These are phyloP conservation scores for Anarhynchus alexandrinus DNA, from an alignment of 2,113 vertebrate species.

Conservation along the genomic window DNA sequence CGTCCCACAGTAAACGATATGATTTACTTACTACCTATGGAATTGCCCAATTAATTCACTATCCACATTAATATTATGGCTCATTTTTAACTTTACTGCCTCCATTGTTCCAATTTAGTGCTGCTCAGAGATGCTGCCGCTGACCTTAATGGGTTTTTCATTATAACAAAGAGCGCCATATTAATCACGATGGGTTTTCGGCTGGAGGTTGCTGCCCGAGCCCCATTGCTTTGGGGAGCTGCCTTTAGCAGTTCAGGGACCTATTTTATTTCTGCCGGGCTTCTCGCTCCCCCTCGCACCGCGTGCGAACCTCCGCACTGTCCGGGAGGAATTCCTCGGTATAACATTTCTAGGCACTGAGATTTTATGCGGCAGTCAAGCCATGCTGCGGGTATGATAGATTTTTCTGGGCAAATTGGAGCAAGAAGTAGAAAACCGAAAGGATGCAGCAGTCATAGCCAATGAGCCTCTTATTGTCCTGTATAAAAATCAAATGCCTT, in stretches of 20 bases:
- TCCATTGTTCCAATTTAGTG: conserved; percentile 62
- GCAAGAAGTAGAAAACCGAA: conserved; percentile 7
- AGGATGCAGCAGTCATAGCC: conserved; percentile 14
- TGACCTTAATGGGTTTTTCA: conserved; percentile 66
- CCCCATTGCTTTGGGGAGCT: not conserved
- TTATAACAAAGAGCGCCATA: conserved; percentile 43
- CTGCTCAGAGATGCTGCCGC: conserved; percentile 55
- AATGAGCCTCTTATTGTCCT: conserved; percentile 64
- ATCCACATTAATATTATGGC: conserved; percentile 63
- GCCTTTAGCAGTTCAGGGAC: not conserved
- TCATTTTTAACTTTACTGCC: conserved; percentile 68
- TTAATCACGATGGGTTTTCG: conserved; percentile 41
- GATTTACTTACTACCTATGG: conserved; percentile 58
- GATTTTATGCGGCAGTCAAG: conserved; percentile 56
- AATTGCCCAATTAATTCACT: conserved; percentile 64
- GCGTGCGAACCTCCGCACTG: not conserved
- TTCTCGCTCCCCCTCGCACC: not conserved
- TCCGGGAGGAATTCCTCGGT: conserved; percentile 57
- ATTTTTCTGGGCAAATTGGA: conserved; percentile 62
- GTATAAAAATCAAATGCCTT: conserved; percentile 54
- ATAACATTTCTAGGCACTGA: conserved; percentile 58
- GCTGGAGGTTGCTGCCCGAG: not conserved
- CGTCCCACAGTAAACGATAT: not conserved
- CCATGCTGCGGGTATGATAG: conserved; percentile 46
- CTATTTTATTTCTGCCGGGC: conserved; percentile 17